Conservation (phyloP, 2,797 vertebrate genomes). For the Platyrinchus mystaceus region DNA sequence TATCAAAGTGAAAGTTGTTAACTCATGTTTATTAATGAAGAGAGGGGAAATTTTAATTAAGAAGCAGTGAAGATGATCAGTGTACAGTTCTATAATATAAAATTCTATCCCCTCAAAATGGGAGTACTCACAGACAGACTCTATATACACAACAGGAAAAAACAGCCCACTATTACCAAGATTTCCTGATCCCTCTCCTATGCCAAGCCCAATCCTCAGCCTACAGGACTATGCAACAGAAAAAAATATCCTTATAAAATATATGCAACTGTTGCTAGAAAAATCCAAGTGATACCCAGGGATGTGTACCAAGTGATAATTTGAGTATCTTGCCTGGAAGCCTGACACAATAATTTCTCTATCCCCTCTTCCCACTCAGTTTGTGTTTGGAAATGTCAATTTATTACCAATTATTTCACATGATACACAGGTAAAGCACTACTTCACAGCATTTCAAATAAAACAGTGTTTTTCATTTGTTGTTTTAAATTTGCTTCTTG, state of each 20-base stretch:
- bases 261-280: neutral
- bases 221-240: neutral
- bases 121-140: neutral
- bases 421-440: neutral
- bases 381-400: neutral
- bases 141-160: neutral
- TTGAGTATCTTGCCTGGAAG: neutral
- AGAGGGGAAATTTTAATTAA: neutral
- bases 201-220: neutral
- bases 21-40: neutral
- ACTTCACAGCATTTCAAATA: neutral
- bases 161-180: neutral
- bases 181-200: neutral
- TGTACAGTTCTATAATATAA: neutral
- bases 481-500: neutral
- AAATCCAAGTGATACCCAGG: neutral
- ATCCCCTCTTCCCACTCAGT: neutral
- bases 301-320: neutral
- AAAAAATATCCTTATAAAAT: neutral
- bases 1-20: neutral
- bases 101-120: neutral
- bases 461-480: too few species aligned
- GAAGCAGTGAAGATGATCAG: neutral
- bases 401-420: neutral
- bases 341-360: neutral